phyloP scores from a whole-genome alignment of 2,888 invertebrate species.

The Electrophaes corylata region DNA sequence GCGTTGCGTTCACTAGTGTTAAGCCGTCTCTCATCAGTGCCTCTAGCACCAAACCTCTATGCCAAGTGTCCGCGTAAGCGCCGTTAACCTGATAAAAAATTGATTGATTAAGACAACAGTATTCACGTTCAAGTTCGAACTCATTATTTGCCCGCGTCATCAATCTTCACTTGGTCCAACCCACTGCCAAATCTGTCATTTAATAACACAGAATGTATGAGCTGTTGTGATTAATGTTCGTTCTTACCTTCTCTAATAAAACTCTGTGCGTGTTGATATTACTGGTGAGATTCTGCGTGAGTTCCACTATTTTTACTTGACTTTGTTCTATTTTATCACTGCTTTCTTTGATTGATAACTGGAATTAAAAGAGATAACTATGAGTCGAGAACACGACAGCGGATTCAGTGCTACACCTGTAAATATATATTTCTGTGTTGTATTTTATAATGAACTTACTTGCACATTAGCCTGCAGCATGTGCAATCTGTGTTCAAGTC shows the following conservation, averaged over 20 bases:
- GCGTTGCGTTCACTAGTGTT: constrained; percentile 79
- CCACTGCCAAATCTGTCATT: constrained; percentile 40
- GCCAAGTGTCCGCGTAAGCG: constrained; percentile 86
- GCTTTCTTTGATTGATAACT: constrained; percentile 76
- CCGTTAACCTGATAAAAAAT: constrained; percentile 80
- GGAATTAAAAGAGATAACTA: constrained; percentile 45
- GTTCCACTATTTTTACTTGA: constrained; percentile 66
- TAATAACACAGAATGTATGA: constrained; percentile 33
- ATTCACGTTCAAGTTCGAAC: constrained; percentile 25
- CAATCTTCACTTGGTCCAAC: constrained; percentile 37
- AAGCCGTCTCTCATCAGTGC: constrained; percentile 79
- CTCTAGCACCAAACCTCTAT: constrained; percentile 76
- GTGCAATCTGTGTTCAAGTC: constrained; percentile 74
- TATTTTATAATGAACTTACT: constrained; percentile 45
- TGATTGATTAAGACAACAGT: constrained; percentile 28
- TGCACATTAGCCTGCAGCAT: constrained; percentile 76
- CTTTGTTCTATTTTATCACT: constrained; percentile 70
- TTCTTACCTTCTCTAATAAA: constrained; percentile 73
- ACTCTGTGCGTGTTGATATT: constrained; percentile 67
- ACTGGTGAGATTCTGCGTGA: constrained; percentile 70
- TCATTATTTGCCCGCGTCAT: constrained; percentile 26
- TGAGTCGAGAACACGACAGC: neutral
- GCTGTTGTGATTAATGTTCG: constrained; percentile 35
- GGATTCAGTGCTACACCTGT: neutral
- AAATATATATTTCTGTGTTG: neutral